phyloP scores from a whole-genome alignment of 2,113 vertebrate species.

The Sylvia atricapilla region DNA sequence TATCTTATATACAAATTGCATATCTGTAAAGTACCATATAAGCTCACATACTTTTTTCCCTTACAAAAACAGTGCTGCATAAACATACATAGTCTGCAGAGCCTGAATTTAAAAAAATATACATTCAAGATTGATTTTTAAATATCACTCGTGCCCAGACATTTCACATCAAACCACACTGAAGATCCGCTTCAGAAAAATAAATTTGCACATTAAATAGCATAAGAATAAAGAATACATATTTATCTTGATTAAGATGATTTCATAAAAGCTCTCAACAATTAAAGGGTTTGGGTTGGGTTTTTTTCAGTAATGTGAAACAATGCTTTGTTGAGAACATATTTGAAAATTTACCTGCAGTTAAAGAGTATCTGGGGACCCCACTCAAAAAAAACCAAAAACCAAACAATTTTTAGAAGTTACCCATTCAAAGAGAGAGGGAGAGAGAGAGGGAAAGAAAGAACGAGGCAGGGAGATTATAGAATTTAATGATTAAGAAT shows the following conservation, averaged over 20 bases:
- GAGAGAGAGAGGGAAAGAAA: not conserved
- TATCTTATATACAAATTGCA: not conserved
- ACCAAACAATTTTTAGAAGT: constrained; percentile 57
- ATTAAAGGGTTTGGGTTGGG: not conserved
- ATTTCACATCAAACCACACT: not conserved
- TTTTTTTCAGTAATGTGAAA: constrained; percentile 12
- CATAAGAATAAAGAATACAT: constrained; percentile 40
- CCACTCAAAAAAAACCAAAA: not conserved
- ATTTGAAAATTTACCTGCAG: constrained; percentile 65
- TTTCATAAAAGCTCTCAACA: constrained; percentile 45
- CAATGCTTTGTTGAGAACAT: constrained; percentile 44
- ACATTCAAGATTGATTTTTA: constrained; percentile 11
- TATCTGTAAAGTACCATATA: not conserved
- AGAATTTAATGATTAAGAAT: constrained; percentile 73
- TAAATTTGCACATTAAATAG: constrained; percentile 43
- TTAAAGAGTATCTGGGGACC: constrained; percentile 70
- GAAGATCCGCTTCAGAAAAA: constrained; percentile 8
- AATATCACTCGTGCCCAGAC: not conserved
- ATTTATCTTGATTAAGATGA: constrained; percentile 60
- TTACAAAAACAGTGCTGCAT: not conserved
- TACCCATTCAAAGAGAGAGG: constrained; percentile 42
- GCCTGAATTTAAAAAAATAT: not conserved
- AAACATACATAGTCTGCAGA: not conserved
- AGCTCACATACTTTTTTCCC: not conserved
- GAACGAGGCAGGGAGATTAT: constrained; percentile 49